phyloP scores from a whole-genome alignment of 1,140 invertebrate species.

The Potamilus streckersoni region DNA sequence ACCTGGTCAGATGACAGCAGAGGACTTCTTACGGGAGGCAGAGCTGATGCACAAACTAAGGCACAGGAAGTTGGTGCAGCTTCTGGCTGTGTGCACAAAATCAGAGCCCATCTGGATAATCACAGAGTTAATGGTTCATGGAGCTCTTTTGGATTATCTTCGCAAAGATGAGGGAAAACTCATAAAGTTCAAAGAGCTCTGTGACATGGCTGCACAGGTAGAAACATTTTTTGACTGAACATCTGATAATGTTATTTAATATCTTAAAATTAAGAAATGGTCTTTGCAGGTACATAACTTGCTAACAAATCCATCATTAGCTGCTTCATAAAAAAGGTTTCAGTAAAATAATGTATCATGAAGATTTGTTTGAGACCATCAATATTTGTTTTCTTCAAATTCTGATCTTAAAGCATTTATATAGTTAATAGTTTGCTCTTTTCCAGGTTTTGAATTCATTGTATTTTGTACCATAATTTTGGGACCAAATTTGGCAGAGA shows the following conservation, averaged over 20 bases:
- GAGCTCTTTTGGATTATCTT: constrained; percentile 84
- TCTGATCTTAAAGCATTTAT: no score
- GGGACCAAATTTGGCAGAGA: no score
- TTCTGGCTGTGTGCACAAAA: constrained; percentile 98
- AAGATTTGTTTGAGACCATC: neutral
- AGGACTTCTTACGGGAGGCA: constrained; percentile 98
- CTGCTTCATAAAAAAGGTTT: neutral
- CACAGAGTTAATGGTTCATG: constrained; percentile 99
- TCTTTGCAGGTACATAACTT: neutral
- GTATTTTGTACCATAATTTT: no score
- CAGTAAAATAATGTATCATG: neutral
- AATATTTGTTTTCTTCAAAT: neutral
- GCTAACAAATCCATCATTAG: neutral
- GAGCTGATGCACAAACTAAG: constrained; percentile 98
- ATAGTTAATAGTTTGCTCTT: no score
- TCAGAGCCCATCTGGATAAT: constrained; percentile 99
- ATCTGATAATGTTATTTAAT: neutral
- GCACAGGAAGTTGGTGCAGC: constrained; percentile 96
- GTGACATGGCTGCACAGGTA: constrained; percentile 96
- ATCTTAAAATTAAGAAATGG: neutral
- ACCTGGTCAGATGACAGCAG: constrained; percentile 95
- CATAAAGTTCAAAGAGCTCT: constrained; percentile 84
- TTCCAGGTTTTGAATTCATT: no score
- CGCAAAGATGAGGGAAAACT: constrained; percentile 78
- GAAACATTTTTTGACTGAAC: neutral